Base-by-base conservation (phyloP, 2,888 invertebrate genomes). In the Flabesymbios commensalis region DNA sequence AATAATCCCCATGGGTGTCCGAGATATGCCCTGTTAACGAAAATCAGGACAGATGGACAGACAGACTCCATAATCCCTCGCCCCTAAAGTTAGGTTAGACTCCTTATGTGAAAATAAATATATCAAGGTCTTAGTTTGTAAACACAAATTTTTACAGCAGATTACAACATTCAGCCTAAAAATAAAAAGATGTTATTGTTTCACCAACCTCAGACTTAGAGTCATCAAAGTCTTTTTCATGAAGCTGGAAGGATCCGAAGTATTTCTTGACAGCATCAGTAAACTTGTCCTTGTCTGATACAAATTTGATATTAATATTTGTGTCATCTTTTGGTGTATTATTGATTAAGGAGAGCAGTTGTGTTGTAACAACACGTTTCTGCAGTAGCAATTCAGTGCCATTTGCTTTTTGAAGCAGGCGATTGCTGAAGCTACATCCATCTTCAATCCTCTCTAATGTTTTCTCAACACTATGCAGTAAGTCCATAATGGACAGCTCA, bases 401-500 rank as follows among this genome's bases (percentile, higher is more conserved):
- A 78, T 92, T 93, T 29, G 93, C 93, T 76, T 90, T 89, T 68
- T 91, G 90, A 61, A 94, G 84, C 49, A 94, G 87, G 71, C 91
- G 88, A 19, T 89, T 87, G 0, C 93, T 90, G 78, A 93, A 95
- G 74, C 90, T 89, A 77, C 91, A 91, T 10, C 93, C 93, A 77
- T 92, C 91, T 75, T 93, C 91, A 65, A 94, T 89, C 74, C 90
- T 89, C 67, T 90, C 90, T 66, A 91, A 89, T 3, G 90, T 90
- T 78, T 92, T 92, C 74, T 91, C 93, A 58, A 94, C 88, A 63
- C 88, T 85, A 67, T 83, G 90, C 77, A 90, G 89, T 65, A 90
- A 86, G 78, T 94, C 93, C 93, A 94, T 94, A 36, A 94, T 90
- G 81, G 90, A 90, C 41, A 94, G 86, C 82, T 94, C 94, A 64